These are phyloP conservation scores for Leptinotarsa haldemani DNA, from an alignment of 2,888 invertebrate genomes.

Conservation along the genomic window DNA sequence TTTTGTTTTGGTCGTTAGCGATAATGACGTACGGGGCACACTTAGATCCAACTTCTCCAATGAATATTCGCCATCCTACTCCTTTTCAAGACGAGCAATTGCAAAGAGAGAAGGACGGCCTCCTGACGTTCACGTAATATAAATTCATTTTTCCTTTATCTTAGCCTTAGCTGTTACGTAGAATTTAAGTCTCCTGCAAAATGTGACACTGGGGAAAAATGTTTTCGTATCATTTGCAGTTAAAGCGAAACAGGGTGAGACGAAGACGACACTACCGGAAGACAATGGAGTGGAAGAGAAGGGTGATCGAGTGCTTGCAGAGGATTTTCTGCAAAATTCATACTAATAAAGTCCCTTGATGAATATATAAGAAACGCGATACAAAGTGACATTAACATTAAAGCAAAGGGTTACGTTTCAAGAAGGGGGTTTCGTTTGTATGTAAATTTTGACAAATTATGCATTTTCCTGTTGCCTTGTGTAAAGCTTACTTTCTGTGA, in stretches of 20 bases:
- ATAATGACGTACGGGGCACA: slow-evolving; percentile 62
- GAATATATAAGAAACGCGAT: slow-evolving; percentile 65
- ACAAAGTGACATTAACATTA: slow-evolving; percentile 65
- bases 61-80: slow-evolving; percentile 40
- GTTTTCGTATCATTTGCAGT: slow-evolving; percentile 51
- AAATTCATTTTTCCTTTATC: slow-evolving; percentile 58
- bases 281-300: slow-evolving; percentile 37
- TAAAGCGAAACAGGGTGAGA: slow-evolving; percentile 32
- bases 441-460: slow-evolving; percentile 55
- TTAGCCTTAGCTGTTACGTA: slow-evolving; percentile 55
- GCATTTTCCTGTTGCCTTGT: slow-evolving; percentile 37
- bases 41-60: slow-evolving; percentile 51
- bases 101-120: slow-evolving; percentile 29
- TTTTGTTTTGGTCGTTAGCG: slow-evolving; percentile 64
- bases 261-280: slow-evolving; percentile 35
- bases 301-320: slow-evolving; percentile 34
- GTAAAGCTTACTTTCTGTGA: slow-evolving; percentile 37
- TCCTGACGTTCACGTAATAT: slow-evolving; percentile 47
- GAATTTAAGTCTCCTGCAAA: slow-evolving; percentile 61
- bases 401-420: slow-evolving; percentile 63
- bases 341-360: slow-evolving; percentile 65
- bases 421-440: slow-evolving; percentile 61
- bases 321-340: slow-evolving; percentile 49
- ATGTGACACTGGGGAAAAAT: slow-evolving; percentile 64
- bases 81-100: slow-evolving; percentile 3